Percentiles rank a stretch among this genome's conserved stretches.
These are phyloP conservation scores for Drosophila peninsularis DNA, from an alignment of 2,888 invertebrate genomes.

Conservation along the genomic window DNA sequence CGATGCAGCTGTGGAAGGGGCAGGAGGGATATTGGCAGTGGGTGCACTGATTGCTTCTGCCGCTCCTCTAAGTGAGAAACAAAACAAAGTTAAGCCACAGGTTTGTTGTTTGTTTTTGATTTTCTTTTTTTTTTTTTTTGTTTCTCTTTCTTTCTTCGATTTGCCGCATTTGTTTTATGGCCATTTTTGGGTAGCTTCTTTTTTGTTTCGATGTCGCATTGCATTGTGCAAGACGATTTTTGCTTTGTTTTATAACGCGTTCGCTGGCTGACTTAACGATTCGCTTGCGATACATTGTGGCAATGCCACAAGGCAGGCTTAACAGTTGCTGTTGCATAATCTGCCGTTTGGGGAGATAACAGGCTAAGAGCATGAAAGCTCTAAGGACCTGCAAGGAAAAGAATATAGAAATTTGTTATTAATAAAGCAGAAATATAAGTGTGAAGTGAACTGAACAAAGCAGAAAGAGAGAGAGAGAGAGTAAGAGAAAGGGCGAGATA, in stretches of 20 bases:
- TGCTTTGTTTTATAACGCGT: conserved; percentile 50
- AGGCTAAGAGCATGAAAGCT: neutral
- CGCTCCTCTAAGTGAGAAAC: conserved; percentile 71
- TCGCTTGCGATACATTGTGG: conserved; percentile 32
- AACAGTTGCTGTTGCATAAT: conserved; percentile 52
- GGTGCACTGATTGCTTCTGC: conserved; percentile 67
- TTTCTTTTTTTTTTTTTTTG: conserved; percentile 17
- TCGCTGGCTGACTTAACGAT: conserved; percentile 29
- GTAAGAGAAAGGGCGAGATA: too few species aligned
- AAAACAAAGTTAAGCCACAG: conserved; percentile 50
- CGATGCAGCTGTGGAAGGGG: neutral
- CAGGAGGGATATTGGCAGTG: conserved; percentile 35
- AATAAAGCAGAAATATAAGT: too few species aligned
- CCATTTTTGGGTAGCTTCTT: conserved; percentile 80
- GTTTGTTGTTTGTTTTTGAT: conserved; percentile 13
- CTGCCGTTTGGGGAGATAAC: conserved; percentile 6
- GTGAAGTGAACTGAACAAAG: too few species aligned
- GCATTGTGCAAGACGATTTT: conserved; percentile 63
- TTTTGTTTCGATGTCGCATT: conserved; percentile 51
- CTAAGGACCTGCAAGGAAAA: neutral
- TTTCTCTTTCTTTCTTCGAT: conserved; percentile 46
- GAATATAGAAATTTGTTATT: conserved; percentile 3
- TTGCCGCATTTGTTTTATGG: conserved; percentile 61
- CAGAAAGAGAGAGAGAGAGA: too few species aligned
- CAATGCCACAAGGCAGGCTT: conserved; percentile 24